Conservation (phyloP, 2,888 invertebrate genomes). For the Sepiola atlantica region DNA sequence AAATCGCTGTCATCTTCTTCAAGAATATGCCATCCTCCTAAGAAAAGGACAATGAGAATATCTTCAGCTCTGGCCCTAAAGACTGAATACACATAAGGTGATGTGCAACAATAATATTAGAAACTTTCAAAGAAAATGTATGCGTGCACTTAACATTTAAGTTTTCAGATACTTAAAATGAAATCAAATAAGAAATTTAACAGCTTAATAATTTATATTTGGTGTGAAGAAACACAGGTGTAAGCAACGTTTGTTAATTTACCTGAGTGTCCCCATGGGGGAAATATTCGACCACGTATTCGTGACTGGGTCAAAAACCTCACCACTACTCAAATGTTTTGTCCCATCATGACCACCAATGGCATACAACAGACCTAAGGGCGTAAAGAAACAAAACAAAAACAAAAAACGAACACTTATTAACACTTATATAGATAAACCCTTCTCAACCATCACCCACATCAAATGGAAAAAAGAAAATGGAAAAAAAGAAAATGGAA, state of each 20-base stretch:
- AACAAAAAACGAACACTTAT: neutral
- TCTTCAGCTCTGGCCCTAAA: too few species aligned
- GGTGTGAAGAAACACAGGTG: neutral
- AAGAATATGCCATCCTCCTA: too few species aligned
- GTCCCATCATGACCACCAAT: conserved; percentile 77
- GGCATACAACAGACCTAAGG: conserved; percentile 74
- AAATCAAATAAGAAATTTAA: too few species aligned
- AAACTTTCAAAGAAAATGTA: too few species aligned
- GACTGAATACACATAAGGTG: too few species aligned
- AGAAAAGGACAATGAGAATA: too few species aligned
- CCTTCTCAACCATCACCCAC: neutral
- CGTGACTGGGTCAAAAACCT: conserved; percentile 74
- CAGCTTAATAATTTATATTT: neutral
- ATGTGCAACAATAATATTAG: too few species aligned
- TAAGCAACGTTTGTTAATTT: conserved; percentile 1
- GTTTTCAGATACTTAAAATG: too few species aligned
- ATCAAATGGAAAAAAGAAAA: neutral
- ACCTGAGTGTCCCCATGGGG: conserved; percentile 74
- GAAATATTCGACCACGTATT: conserved; percentile 74
- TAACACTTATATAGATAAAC: neutral
- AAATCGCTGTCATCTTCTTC: too few species aligned
- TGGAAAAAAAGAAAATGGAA: neutral
- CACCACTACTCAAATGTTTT: conserved; percentile 76
- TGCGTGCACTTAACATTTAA: too few species aligned
- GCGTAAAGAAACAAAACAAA: neutral